Base-by-base conservation (phyloP, 2,888 invertebrate species). In the Plebejus melissa region DNA sequence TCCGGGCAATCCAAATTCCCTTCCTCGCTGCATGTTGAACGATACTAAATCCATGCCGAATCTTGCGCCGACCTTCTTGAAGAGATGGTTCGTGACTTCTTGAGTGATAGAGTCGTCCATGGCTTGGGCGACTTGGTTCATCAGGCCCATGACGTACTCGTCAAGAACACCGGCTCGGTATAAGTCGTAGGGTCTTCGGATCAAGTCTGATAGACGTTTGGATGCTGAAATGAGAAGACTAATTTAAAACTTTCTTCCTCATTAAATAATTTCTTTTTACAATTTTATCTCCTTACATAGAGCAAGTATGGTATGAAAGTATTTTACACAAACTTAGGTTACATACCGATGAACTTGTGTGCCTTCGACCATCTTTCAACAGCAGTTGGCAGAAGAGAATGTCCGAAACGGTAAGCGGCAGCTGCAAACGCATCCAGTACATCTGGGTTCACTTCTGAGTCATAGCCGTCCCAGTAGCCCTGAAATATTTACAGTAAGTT, bases 361-460 rank as follows among this genome's bases (percentile, higher is more conserved):
- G 97, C 98, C 91, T 98, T 98, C 76, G 98, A 98, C 98, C 98
- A 98, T 85, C 98, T 95, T 88, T 98, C 98, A 4, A 98, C 97
- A 38, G 97, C 97, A 1, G 98, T 98, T 11, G 98, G 98, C 78
- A 98, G 88, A 28, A 98, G 90, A 0, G 98, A 98, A 86, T 98
- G 98, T 0, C 98, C 98, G 82, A 98, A 98, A 82, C 98, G 95
- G 90, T 98, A 98, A 13, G 98, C 98, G 70, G 98, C 98, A 16
- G 98, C 95, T n/a, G 98, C 96, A 85, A 98, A 98, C 3, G 97
- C 96, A 78, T 97, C 98, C 79, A 98, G 96, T 41, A 98, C 97
- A 80, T 97, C 96, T 0, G 98, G 98, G 89, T 98, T 98, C 0
- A 98, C 96, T 78, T 95, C 96, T 0, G 95, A 83, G 86, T 98